Conservation (phyloP, 2,113 vertebrate genomes). For the Mugil cephalus region DNA sequence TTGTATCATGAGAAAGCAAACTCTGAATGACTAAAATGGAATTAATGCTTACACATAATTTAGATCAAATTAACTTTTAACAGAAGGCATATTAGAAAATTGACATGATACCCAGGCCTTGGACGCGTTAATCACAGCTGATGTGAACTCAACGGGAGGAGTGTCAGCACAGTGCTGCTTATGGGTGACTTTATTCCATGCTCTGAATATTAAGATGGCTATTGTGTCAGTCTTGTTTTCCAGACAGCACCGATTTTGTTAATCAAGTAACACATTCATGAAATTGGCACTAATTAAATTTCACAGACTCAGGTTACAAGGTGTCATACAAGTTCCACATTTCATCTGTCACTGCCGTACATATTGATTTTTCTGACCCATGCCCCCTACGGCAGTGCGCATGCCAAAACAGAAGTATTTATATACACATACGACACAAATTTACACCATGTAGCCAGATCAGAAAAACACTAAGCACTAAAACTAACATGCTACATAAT, state of each 20-base stretch:
- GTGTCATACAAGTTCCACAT: not conserved
- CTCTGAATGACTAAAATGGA: not conserved
- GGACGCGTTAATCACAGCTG: conserved; percentile 20
- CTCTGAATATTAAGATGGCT: conserved; percentile 49
- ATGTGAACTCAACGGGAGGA: not conserved
- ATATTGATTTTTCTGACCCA: not conserved
- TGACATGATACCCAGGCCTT: not conserved
- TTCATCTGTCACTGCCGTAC: not conserved
- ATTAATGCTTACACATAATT: conserved; percentile 23
- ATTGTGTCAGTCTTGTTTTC: conserved; percentile 32
- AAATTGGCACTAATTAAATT: not conserved
- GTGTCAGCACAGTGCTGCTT: conserved; percentile 16
- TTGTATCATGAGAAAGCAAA: not conserved
- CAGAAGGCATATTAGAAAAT: not conserved
- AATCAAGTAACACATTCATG: conserved; percentile 15
- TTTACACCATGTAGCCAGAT: not conserved
- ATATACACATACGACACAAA: conserved; percentile 20
- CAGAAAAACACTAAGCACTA: not conserved
- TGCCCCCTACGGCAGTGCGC: conserved; percentile 4
- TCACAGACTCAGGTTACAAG: not conserved
- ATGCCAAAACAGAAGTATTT: conserved; percentile 12
- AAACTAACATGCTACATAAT: not conserved
- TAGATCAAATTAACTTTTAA: conserved; percentile 3
- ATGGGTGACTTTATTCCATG: conserved; percentile 32
- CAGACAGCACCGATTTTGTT: conserved; percentile 6